A percentile compares a stretch with the other conserved stretches of the same genome.
Conservation (phyloP, 2,888 invertebrate genomes). For the Caenorhabditis sinica region DNA sequence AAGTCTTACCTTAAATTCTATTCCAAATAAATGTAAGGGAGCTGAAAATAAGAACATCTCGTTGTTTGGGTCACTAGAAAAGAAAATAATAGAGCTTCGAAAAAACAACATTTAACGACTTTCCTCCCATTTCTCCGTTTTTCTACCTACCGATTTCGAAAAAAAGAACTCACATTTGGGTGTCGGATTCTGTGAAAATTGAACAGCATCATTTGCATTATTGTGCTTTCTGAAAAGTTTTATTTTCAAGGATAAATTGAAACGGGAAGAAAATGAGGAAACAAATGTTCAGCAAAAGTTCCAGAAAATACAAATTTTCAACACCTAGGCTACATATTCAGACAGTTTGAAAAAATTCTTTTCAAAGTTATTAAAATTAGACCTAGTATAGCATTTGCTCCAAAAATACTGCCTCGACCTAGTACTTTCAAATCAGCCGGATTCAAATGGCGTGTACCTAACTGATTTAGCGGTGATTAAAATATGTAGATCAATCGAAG, state of each 20-base stretch:
- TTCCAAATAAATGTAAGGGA: not conserved
- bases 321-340: no score
- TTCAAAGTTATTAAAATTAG: no score
- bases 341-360: no score
- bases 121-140: not conserved
- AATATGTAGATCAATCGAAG: no score
- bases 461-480: no score
- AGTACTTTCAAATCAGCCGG: no score
- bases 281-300: no score
- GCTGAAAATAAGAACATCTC: not conserved
- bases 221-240: conserved; percentile 4
- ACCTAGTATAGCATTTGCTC: no score
- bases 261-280: no score
- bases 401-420: no score
- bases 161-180: conserved; percentile 54
- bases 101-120: conserved; percentile 58
- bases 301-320: no score
- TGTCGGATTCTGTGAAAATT: conserved; percentile 59
- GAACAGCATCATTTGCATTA: conserved; percentile 65
- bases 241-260: not conserved
- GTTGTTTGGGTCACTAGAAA: conserved; percentile 18
- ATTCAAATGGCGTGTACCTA: no score
- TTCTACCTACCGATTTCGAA: conserved; percentile 26
- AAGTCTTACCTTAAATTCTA: not conserved
- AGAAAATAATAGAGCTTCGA: conserved; percentile 3